Percentiles rank a stretch among this genome's conserved stretches.
Conservation (phyloP, 2,113 vertebrate species). For the Gobiocypris rarus region DNA sequence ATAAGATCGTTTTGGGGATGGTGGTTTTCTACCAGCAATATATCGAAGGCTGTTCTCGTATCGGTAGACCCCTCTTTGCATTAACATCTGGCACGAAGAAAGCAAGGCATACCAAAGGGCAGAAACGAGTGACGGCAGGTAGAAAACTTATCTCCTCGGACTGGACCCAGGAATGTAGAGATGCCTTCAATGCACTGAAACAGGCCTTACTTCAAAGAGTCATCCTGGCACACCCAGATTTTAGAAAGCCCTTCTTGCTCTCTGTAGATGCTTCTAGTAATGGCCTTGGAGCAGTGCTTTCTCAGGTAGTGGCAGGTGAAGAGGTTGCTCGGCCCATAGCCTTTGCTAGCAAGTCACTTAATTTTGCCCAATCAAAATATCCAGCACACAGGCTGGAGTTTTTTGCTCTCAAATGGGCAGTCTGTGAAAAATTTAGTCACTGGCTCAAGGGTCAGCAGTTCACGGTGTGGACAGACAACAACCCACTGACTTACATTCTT, state of each 20-base stretch:
- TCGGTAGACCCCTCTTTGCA: conserved; percentile 41
- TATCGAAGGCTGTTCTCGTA: conserved; percentile 37
- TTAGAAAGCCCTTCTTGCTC: conserved; percentile 49
- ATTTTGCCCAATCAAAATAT: too few relatives aligned
- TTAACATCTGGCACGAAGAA: conserved; percentile 17
- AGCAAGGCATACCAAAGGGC: not conserved
- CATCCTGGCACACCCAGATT: conserved; percentile 48
- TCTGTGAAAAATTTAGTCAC: too few relatives aligned
- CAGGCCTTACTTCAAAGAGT: conserved; percentile 39
- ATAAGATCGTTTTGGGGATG: conserved; percentile 51
- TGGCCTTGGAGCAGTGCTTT: conserved; percentile 45
- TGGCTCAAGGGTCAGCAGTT: too few relatives aligned
- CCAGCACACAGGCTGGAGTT: too few relatives aligned
- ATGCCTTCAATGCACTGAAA: conserved; percentile 22
- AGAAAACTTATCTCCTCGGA: conserved; percentile 56
- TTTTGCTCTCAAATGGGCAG: too few relatives aligned
- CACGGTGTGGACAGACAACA: too few relatives aligned
- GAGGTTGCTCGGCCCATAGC: too few relatives aligned
- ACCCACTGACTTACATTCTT: too few relatives aligned
- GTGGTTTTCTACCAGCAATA: conserved; percentile 49
- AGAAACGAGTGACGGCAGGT: not conserved
- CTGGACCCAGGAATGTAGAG: conserved; percentile 47
- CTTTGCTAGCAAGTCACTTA: too few relatives aligned
- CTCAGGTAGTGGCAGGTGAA: not conserved
- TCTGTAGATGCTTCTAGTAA: conserved; percentile 38